phyloP scores from a whole-genome alignment of 2,113 vertebrate species.

The Lepus americanus region DNA sequence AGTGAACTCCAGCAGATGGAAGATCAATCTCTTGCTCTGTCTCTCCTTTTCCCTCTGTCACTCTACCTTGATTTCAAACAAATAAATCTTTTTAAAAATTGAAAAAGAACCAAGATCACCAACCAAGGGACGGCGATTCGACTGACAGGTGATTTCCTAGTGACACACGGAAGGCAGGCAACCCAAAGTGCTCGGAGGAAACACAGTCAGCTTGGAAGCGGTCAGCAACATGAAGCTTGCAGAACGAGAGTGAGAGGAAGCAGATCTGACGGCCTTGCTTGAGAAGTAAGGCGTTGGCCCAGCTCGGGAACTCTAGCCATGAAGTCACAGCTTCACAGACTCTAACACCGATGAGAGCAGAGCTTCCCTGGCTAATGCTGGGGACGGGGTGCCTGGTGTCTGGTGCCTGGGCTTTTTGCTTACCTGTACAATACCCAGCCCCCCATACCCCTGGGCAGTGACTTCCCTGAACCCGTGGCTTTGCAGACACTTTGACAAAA shows the following conservation, averaged over 20 bases:
- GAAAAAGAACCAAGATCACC: not conserved
- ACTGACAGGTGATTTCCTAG: not conserved
- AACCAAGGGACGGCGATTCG: not conserved
- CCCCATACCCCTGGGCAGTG: no score
- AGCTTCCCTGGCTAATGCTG: not conserved
- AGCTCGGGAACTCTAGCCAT: not conserved
- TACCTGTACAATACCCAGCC: not conserved
- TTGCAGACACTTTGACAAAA: constrained; percentile 19
- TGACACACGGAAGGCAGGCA: not conserved
- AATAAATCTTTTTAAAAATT: no score
- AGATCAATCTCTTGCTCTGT: no score
- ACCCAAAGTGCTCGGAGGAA: not conserved
- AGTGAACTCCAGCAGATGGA: no score
- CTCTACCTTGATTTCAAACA: no score
- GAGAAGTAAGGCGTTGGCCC: not conserved
- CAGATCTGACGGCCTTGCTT: not conserved
- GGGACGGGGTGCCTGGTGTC: not conserved
- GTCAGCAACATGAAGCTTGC: not conserved
- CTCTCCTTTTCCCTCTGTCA: no score
- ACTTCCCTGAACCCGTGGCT: not conserved
- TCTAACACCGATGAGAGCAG: not conserved
- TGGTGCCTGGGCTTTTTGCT: not conserved
- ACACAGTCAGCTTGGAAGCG: not conserved
- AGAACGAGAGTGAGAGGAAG: constrained; percentile 13
- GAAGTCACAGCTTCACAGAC: not conserved